Evolutionary conservation across 2,113 vertebrate species (phyloP), one percentile per base, ranked within the genome.

Genomic region (Nibea albiflora): DNA sequence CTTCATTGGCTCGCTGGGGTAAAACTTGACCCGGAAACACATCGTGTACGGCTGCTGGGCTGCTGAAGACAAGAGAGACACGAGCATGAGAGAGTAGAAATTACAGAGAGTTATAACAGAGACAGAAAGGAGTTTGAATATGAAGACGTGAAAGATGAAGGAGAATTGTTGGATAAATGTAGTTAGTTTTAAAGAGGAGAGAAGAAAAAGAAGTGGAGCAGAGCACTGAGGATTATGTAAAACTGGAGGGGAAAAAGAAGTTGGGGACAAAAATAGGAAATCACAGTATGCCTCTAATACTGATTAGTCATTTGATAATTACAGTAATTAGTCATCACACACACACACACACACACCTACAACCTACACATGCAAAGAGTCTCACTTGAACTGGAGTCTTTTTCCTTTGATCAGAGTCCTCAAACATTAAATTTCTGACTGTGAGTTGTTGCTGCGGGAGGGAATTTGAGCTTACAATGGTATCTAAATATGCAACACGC

Each of bases 21-120:
- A 99, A 95, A 99, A 99, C 96, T 99, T 99, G 95, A 99, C 96
- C 95, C 98, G 96, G 95, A 99, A 99, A 95, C 98, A 99, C 98
- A 99, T 99, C 62, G 96, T 99, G 90, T 97, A 99, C 28, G 98
- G 98, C 95, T 98, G 97, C 89, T 97, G 96, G 94, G 97, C 98
- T 99, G 96, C 86, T 85, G 61, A 64, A 78, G 44, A 74, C 54
- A 86, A 73, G 89, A 81, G 88, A 96, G 1, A 96, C 92, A 84
- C 89, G 89, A 92, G 17, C 11, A 4, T 73, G 93, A 91, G 82
- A 28, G n/a, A 42, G 35, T 60, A 44, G 47, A 42, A 16, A 31
- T 10, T 4, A 17, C 4, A 65, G 3, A 82, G 19, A 69, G 50
- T 54, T 47, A 22, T 49, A 65, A 4, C 28, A 50, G 15, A 42